Conservation (phyloP, 2,113 vertebrate species). For the Ahaetulla prasina region DNA sequence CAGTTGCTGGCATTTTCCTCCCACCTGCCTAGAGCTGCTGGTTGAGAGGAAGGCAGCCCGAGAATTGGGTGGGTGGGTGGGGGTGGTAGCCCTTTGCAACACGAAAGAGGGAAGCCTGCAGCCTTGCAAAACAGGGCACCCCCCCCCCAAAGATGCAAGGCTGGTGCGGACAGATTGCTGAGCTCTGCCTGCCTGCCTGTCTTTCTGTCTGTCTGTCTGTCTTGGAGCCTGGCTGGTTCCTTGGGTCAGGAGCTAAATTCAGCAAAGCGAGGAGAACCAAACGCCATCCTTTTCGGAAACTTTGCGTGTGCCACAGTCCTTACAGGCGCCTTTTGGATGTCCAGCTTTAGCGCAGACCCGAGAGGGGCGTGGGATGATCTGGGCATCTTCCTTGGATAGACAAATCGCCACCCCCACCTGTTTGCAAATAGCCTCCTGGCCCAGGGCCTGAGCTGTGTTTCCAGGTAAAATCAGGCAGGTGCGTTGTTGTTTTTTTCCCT, state of each 20-base stretch:
- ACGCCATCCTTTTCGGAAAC: not conserved
- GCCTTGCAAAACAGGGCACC: too few species aligned
- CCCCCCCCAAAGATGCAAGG: not conserved
- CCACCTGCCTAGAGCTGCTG: not conserved
- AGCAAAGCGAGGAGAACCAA: not conserved
- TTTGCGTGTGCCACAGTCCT: not conserved
- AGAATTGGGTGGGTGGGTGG: not conserved
- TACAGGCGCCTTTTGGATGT: not conserved
- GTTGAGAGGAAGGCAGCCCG: not conserved
- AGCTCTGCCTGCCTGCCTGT: not conserved
- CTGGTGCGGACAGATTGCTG: not conserved
- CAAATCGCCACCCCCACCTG: not conserved
- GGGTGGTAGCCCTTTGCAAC: not conserved
- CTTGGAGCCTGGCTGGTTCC: not conserved
- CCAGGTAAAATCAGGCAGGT: not conserved
- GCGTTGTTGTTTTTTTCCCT: not conserved
- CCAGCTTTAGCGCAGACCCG: not conserved
- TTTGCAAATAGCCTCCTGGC: not conserved
- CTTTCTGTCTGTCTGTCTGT: too few species aligned
- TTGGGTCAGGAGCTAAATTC: not conserved
- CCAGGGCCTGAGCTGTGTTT: not conserved
- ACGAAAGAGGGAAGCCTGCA: not conserved
- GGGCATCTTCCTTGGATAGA: too few species aligned
- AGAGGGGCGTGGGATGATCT: not conserved
- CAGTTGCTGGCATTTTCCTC: not conserved